Evolutionary conservation across 2,113 vertebrate genomes (phyloP).

Genomic region (Opisthocomus hoazin): DNA sequence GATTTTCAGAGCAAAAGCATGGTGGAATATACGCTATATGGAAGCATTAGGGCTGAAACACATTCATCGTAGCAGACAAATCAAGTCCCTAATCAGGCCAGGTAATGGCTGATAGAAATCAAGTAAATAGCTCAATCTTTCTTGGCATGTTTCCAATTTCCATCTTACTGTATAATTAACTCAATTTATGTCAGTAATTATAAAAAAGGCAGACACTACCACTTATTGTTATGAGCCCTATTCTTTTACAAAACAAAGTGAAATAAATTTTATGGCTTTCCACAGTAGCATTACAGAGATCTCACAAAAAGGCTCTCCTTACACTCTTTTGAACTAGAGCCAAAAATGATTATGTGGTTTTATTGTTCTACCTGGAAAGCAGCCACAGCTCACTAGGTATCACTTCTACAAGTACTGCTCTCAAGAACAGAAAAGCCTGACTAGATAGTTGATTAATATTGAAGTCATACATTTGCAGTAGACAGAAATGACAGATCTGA

Average conservation of each 20-base stretch:
- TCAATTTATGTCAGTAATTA: neutral
- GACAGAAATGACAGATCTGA: neutral
- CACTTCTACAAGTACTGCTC: neutral
- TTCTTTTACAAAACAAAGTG: neutral
- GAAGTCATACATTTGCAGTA: neutral
- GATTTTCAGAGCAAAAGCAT: neutral
- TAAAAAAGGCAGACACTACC: neutral
- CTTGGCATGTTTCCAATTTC: neutral
- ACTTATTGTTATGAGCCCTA: neutral
- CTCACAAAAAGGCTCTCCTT: neutral
- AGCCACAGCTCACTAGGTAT: neutral
- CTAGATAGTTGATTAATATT: rapidly evolving
- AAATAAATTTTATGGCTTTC: neutral
- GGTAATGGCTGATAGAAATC: neutral
- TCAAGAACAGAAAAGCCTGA: neutral
- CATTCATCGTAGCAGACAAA: neutral
- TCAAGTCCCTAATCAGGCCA: neutral
- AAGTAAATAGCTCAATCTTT: neutral
- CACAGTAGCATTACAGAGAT: neutral
- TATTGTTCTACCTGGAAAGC: neutral
- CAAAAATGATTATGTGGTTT: neutral
- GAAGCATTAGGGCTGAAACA: neutral
- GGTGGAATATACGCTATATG: rapidly evolving
- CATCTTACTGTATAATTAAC: slow-evolving; percentile 14
- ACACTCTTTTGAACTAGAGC: neutral